These are phyloP conservation scores for Nesidiocoris tenuis DNA, from an alignment of 2,888 invertebrate species.

Conservation along the genomic window DNA sequence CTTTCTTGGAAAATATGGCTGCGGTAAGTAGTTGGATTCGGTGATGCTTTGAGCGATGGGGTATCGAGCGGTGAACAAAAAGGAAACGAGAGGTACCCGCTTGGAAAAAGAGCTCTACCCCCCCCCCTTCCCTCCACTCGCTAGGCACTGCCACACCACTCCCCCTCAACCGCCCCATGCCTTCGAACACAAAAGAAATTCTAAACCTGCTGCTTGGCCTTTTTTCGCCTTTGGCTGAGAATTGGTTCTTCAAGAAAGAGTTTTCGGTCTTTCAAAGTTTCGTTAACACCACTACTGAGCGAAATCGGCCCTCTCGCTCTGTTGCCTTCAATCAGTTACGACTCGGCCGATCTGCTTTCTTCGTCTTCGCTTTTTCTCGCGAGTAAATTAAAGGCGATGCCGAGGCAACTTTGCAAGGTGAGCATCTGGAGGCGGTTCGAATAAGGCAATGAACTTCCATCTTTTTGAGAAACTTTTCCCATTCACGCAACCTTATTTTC, in stretches of 20 bases:
- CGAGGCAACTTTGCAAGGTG: neutral
- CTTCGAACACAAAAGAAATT: neutral
- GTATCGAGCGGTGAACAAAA: neutral
- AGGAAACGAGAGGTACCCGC: neutral
- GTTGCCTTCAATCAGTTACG: neutral
- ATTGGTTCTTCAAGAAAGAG: slow-evolving; percentile 17
- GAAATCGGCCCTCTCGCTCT: neutral
- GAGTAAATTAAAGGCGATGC: neutral
- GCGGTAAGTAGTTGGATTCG: neutral
- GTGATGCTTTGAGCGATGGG: neutral
- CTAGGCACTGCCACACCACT: too few relatives aligned
- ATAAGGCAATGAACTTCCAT: neutral
- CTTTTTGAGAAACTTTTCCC: neutral
- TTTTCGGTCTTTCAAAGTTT: slow-evolving; percentile 18
- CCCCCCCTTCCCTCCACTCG: neutral
- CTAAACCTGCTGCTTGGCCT: slow-evolving; percentile 4
- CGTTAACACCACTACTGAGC: slow-evolving; percentile 25
- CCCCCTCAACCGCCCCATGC: neutral
- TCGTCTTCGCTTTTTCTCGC: neutral
- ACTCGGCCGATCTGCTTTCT: neutral
- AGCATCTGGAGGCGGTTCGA: neutral
- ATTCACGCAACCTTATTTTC: neutral
- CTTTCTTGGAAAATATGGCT: too few relatives aligned
- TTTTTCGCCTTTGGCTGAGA: slow-evolving; percentile 6
- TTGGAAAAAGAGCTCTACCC: neutral